Conservation (phyloP, 2,888 invertebrate genomes). For the Tromatobia lineatoria region DNA sequence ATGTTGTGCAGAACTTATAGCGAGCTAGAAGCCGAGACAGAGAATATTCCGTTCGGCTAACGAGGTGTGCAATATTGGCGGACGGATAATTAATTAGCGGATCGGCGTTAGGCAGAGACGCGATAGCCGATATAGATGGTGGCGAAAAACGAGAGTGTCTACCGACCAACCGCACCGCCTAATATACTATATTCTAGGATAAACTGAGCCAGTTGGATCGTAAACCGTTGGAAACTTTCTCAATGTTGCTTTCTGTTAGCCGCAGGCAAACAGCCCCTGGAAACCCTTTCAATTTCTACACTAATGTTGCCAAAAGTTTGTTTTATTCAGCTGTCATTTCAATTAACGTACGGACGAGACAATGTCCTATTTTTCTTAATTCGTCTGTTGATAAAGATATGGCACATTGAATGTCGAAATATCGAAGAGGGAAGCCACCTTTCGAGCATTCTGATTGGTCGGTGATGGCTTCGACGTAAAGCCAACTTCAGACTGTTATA, state of each 20-base stretch:
- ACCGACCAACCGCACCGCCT: slow-evolving; percentile 22
- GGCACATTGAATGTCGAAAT: too few relatives aligned
- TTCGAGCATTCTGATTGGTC: too few relatives aligned
- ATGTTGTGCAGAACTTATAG: slow-evolving; percentile 45
- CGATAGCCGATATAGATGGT: slow-evolving; percentile 19
- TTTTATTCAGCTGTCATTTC: neutral
- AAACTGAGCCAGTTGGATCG: slow-evolving; percentile 18
- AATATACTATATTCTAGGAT: slow-evolving; percentile 20
- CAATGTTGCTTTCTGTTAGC: neutral
- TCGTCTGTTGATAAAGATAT: too few relatives aligned
- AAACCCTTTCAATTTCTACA: neutral
- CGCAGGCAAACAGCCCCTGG: slow-evolving; percentile 19
- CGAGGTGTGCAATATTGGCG: slow-evolving; percentile 78
- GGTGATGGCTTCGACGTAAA: too few relatives aligned
- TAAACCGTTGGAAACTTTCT: slow-evolving; percentile 31
- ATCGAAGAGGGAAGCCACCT: too few relatives aligned
- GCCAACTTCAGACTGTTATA: too few relatives aligned
- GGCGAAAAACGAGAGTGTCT: slow-evolving; percentile 42
- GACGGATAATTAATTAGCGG: slow-evolving; percentile 76
- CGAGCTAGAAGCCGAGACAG: slow-evolving; percentile 14
- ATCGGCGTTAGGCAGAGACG: slow-evolving; percentile 52
- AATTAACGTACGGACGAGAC: neutral
- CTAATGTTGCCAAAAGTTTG: neutral
- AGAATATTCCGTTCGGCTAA: slow-evolving; percentile 71
- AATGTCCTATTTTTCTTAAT: neutral